Evolutionary conservation across 2,797 vertebrate genomes (phyloP).

Genomic region (Atherinosoma microstoma): DNA sequence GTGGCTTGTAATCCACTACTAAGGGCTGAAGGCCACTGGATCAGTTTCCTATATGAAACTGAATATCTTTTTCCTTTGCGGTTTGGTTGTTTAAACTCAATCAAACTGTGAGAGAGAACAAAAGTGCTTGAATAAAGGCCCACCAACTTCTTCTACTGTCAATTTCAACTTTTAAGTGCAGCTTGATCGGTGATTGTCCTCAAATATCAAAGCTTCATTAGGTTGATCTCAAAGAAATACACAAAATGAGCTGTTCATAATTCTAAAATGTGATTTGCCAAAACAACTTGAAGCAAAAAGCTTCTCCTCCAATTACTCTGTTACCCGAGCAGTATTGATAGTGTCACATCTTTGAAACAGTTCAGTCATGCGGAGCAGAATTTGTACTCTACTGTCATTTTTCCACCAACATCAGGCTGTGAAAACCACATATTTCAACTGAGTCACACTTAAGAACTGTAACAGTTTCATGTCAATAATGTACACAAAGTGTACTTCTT

Average conservation of each 20-base stretch:
- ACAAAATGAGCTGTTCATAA: neutral
- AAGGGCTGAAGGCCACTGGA: neutral
- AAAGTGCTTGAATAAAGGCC: neutral
- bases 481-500: neutral
- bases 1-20: neutral
- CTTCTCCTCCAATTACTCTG: neutral
- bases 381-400: no score
- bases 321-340: neutral
- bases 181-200: neutral
- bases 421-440: no score
- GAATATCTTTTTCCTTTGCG: neutral
- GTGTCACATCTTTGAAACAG: neutral
- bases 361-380: neutral
- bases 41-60: neutral
- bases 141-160: neutral
- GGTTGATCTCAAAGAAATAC: neutral
- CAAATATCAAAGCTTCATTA: neutral
- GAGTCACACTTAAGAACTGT: neutral
- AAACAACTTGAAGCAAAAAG: neutral
- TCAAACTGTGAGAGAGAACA: neutral
- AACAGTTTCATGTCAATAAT: neutral
- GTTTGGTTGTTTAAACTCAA: neutral
- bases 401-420: no score
- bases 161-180: neutral
- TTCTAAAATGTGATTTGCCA: neutral